phyloP scores from a whole-genome alignment of 2,797 vertebrate genomes.

The Lepus oiostolus region DNA sequence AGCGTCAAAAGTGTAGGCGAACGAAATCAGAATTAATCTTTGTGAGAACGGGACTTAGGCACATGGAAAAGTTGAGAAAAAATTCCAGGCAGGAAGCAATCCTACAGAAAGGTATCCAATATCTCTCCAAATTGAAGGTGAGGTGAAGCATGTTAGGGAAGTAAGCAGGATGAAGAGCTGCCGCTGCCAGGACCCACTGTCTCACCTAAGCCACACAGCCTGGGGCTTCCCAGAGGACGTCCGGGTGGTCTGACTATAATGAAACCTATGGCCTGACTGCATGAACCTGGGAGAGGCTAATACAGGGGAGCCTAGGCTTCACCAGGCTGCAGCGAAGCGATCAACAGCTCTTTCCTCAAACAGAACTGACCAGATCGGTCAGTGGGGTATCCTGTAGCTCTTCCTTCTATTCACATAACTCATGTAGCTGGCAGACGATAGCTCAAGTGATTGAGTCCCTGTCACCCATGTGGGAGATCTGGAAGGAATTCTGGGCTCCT shows the following conservation, averaged over 20 bases:
- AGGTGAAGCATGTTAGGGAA: neutral
- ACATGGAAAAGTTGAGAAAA: slow-evolving; percentile 77
- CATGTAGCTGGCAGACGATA: no score
- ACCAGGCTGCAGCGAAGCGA: neutral
- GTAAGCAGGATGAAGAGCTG: neutral
- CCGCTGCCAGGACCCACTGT: neutral
- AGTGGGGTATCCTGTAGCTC: neutral
- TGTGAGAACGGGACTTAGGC: slow-evolving; percentile 68
- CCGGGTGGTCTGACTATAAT: neutral
- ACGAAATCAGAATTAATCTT: slow-evolving; percentile 83
- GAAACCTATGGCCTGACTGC: neutral
- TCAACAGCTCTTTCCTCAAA: neutral
- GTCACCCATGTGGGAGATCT: no score
- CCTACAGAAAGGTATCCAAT: slow-evolving; percentile 44
- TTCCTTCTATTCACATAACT: slow-evolving; percentile 21
- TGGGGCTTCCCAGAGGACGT: neutral
- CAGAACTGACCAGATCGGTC: neutral
- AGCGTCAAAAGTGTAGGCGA: slow-evolving; percentile 79
- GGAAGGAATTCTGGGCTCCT: no score
- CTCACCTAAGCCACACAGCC: neutral
- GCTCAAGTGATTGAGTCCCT: no score
- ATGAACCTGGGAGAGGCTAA: neutral
- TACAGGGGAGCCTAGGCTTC: neutral
- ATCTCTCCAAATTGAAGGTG: slow-evolving; percentile 4
- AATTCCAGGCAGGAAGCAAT: slow-evolving; percentile 64